Evolutionary conservation across 2,888 invertebrate species (phyloP), one percentile per base, ranked within the genome.

Genomic region (Amphipyra tragopoginis): DNA sequence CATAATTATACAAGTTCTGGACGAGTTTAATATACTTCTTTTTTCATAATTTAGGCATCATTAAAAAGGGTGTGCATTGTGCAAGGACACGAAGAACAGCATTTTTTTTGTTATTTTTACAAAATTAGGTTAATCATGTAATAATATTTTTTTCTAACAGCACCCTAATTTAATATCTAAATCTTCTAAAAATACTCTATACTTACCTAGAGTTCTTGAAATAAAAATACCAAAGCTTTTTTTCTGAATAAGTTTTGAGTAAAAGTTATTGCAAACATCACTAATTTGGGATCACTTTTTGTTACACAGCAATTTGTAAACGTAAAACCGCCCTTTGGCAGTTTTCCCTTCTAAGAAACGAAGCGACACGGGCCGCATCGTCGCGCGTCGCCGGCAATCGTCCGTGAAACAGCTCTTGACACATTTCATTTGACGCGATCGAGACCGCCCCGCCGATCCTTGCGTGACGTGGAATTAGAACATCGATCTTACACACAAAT

Each of bases 361-460:
- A 63, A 51, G 72, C 57, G 57, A 50, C 45, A 66, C 72, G 58
- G 48, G 49, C 60, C 72, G 67, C 70, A 66, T 62, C 66, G 77
- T 80, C 66, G 64, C 75, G 67, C 77, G 73, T 86, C 83, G 73
- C 47, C 64, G 80, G 77, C 90, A 93, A 93, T 93, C 88, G 90
- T 70, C 88, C 93, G 90, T 93, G 91, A 90, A 94, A 94, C 90
- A 88, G 85, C 86, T 87, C 90, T 80, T 88, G 94, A 93, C 94
- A 91, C 83, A 89, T 94, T 90, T 92, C 93, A 92, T 93, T 91
- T 90, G 88, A 80, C 83, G 82, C 86, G 80, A 85, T 83, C 72
- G 72, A 82, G 69, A 80, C 71, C 71, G 77, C 80, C 73, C 69
- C 67, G 80, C 81, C 39, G 40, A 79, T 85, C 84, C 78, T 83